These are phyloP conservation scores for Hydractinia echinata DNA, from an alignment of 30 jellyfish, hydroid and myxozoan genomes.

Conservation along the genomic window DNA sequence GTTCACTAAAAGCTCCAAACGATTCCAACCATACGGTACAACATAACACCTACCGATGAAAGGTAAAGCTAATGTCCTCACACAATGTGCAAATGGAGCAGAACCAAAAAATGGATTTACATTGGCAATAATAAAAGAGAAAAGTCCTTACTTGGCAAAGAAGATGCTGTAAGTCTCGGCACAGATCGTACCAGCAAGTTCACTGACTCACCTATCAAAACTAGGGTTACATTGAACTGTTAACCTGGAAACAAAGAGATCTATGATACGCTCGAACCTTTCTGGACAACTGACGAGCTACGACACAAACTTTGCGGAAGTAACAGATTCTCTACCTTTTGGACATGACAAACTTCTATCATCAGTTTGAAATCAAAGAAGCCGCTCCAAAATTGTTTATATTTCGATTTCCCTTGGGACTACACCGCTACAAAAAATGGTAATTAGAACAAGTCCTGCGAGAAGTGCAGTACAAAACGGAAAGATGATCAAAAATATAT, in stretches of 20 bases:
- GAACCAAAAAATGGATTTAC: background rate
- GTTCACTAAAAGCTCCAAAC: no score
- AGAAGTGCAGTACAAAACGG: background rate
- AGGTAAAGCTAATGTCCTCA: background rate
- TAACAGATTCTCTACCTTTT: background rate
- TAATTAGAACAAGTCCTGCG: background rate
- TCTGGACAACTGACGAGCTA: background rate
- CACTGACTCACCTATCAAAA: background rate
- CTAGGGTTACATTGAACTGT: background rate
- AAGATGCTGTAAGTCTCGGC: background rate
- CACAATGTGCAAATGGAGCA: background rate
- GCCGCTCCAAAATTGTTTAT: background rate
- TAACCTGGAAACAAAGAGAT: background rate
- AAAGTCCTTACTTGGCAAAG: background rate
- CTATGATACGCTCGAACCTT: background rate
- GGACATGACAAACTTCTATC: background rate
- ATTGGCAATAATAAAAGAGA: background rate
- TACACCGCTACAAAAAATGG: background rate
- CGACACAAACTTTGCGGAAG: background rate
- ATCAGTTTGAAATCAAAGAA: background rate
- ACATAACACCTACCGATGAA: background rate
- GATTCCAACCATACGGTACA: constrained; percentile 11
- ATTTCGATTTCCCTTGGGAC: background rate
- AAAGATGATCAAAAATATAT: background rate
- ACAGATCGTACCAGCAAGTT: background rate